Conservation (phyloP, 2,797 vertebrate genomes). For the Potorous gilbertii region DNA sequence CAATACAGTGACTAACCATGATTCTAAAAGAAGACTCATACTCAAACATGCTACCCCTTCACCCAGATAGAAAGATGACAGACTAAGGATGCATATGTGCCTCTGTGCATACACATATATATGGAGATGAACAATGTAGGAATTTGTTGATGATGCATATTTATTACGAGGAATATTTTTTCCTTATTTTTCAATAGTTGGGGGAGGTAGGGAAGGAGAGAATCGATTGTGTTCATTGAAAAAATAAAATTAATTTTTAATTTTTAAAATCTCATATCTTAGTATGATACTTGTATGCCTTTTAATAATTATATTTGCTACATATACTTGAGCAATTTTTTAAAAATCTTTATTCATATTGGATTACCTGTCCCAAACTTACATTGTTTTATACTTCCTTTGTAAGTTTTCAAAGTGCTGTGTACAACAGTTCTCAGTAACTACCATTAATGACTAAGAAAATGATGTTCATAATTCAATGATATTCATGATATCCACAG, state of each 20-base stretch:
- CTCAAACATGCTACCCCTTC: not conserved
- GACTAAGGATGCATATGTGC: too few species aligned
- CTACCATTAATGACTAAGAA: conserved; percentile 23
- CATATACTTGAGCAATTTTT: conserved; percentile 7
- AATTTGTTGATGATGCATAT: not conserved
- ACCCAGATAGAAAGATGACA: not conserved
- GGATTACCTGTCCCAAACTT: conserved; percentile 23
- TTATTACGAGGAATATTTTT: not conserved
- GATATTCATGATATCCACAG: conserved; percentile 46
- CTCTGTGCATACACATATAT: not conserved
- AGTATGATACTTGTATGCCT: not conserved
- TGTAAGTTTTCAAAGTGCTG: conserved; percentile 51
- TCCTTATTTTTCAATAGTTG: not conserved
- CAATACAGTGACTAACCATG: not conserved
- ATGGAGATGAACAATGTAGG: not conserved
- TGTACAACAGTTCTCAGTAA: conserved; percentile 28
- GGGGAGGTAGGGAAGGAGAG: not conserved
- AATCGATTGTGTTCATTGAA: not conserved
- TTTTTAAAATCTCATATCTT: conserved; percentile 22
- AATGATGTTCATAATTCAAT: not conserved
- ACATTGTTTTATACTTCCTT: conserved; percentile 47
- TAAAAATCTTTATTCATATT: conserved; percentile 28
- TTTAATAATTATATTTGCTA: conserved; percentile 51
- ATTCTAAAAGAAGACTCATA: not conserved
- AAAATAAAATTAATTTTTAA: not conserved